phyloP scores from a whole-genome alignment of 2,888 invertebrate genomes.

The Acleris literana region DNA sequence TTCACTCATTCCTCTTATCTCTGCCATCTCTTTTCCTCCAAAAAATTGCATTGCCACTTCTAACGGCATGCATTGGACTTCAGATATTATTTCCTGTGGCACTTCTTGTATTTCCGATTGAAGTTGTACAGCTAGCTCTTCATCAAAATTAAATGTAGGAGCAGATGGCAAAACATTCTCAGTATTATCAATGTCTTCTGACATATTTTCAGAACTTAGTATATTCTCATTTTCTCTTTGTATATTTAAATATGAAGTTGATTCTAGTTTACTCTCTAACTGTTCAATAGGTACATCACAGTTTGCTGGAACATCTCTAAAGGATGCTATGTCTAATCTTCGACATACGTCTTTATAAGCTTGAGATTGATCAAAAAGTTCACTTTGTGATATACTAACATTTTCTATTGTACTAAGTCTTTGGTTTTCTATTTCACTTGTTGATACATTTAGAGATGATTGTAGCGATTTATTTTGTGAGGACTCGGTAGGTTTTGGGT shows the following conservation, averaged over 20 bases:
- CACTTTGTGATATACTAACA: conserved; percentile 3
- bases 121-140: conserved; percentile 38
- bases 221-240: conserved; percentile 13
- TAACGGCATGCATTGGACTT: conserved; percentile 59
- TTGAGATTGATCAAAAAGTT: not conserved
- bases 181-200: not conserved
- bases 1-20: conserved; percentile 65
- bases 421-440: conserved; percentile 7
- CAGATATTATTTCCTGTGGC: conserved; percentile 42
- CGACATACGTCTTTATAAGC: conserved; percentile 48
- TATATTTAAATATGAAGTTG: conserved; percentile 38
- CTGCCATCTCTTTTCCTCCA: conserved; percentile 66
- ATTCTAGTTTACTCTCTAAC: conserved; percentile 42
- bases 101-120: conserved; percentile 38
- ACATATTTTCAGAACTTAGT: conserved; percentile 4
- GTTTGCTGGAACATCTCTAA: conserved; percentile 39
- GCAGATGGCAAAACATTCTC: conserved; percentile 61
- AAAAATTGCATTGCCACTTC: conserved; percentile 65
- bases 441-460: not conserved
- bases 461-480: conserved; percentile 11
- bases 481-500: conserved; percentile 2
- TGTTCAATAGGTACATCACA: conserved; percentile 39
- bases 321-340: conserved; percentile 47
- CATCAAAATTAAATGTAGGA: conserved; percentile 55
- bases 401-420: conserved; percentile 5